Percentiles rank a stretch among this genome's conserved stretches.
These are phyloP conservation scores for Chorisops tibialis DNA, from an alignment of 2,888 invertebrate genomes.

Conservation along the genomic window DNA sequence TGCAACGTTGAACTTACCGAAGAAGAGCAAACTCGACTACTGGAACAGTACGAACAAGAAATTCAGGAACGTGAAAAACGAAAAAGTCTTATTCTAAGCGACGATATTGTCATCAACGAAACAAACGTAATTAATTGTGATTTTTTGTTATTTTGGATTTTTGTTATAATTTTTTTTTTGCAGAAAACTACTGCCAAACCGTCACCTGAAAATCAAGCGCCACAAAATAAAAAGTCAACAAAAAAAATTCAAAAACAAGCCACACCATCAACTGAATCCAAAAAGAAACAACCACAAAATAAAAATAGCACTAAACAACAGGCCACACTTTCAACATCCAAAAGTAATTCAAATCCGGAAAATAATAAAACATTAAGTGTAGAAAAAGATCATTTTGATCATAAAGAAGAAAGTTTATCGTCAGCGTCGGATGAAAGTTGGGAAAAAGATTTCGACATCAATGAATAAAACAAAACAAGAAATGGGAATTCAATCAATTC, in stretches of 20 bases:
- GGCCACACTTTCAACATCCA: not conserved
- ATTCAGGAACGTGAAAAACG: conserved; percentile 43
- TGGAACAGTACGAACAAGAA: conserved; percentile 68
- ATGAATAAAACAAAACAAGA: conserved; percentile 7
- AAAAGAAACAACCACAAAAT: conserved; percentile 17
- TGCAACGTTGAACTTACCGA: conserved; percentile 65
- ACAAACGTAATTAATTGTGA: conserved; percentile 5
- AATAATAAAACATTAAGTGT: conserved; percentile 28
- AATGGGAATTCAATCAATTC: no score
- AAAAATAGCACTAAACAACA: conserved; percentile 1
- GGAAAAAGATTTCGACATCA: conserved; percentile 60
- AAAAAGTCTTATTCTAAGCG: conserved; percentile 28
- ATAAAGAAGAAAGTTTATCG: conserved; percentile 32
- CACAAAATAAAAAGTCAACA: conserved; percentile 1
- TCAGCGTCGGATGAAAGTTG: conserved; percentile 59
- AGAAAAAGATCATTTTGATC: conserved; percentile 37
- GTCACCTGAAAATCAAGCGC: conserved; percentile 13
- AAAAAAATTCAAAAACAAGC: conserved; percentile 12
- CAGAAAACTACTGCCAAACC: conserved; percentile 5
- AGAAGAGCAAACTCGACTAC: conserved; percentile 65
- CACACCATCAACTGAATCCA: conserved; percentile 8
- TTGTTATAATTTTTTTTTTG: not conserved
- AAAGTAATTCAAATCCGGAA: not conserved
- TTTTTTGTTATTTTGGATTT: not conserved
- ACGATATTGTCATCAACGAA: conserved; percentile 9